Evolutionary conservation across 2,113 vertebrate species (phyloP), one percentile per base, ranked within the genome.

Genomic region (Theristicus caerulescens): DNA sequence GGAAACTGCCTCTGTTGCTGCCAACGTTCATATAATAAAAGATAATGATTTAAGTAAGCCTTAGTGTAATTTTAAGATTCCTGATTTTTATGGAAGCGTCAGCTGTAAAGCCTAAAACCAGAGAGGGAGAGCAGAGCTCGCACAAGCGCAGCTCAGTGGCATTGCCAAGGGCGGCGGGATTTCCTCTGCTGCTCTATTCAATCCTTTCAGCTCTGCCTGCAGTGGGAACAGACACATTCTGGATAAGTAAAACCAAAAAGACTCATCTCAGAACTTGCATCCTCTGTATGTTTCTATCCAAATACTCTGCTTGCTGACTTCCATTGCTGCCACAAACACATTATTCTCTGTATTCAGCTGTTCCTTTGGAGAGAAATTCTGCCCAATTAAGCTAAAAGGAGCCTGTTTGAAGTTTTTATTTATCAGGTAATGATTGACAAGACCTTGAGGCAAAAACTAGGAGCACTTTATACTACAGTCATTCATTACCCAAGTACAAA

Each of bases 401-500:
- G 78, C 55, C 82, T 5, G 89, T 96, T 96, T 97, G 97, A 97
- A 96, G 94, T 95, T 96, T 94, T 95, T 96, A 97, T 97, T 96
- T 93, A 96, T 95, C 97, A 93, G 93, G 96, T 97, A 97, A 91
- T 96, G 95, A 96, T 95, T 97, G 97, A 96, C 94, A 97, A 96
- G 97, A 94, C 96, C 97, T 97, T 10, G 78, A 97, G 96, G 97
- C 93, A 97, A 94, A 94, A 94, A 58, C 77, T 85, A 59, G 58
- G 32, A 91, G 55, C 66, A 47, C 82, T 96, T 96, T 77, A 94
- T 91, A 73, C 64, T 71, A 27, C n/a, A 82, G 78, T 70, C 91
- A 86, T 82, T 96, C 87, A 96, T 97, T 96, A 96, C 71, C 32
- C 31, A 14, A 85, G 87, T 66, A 96, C 89, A 88, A 90, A 95